A percentile compares a stretch with the other conserved stretches of the same genome.
Conservation (phyloP, 2,113 vertebrate genomes). For the Cryptomyrus ogoouensis region DNA sequence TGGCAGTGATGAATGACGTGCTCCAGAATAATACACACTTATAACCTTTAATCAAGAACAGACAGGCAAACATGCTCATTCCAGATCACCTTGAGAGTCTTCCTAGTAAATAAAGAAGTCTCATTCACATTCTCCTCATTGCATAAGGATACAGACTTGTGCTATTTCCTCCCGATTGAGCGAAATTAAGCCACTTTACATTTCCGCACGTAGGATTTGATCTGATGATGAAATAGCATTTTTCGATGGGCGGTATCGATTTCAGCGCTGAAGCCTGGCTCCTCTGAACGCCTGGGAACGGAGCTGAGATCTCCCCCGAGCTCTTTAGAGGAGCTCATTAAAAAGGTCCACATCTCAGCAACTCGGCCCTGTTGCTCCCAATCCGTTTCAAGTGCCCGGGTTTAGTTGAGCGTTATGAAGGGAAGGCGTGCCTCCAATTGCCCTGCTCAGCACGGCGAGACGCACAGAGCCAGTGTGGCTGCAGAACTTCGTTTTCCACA, state of each 20-base stretch:
- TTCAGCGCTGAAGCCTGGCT: neutral
- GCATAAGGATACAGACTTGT: neutral
- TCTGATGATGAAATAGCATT: neutral
- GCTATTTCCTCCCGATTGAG: neutral
- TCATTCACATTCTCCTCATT: neutral
- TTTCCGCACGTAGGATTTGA: neutral
- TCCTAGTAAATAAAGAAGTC: neutral
- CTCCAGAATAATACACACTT: conserved; percentile 25
- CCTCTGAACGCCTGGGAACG: neutral
- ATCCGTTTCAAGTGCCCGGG: neutral
- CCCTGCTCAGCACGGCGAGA: neutral
- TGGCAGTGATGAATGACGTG: conserved; percentile 25
- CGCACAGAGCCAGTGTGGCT: neutral
- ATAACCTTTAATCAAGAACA: conserved; percentile 32
- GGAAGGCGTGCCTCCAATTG: neutral
- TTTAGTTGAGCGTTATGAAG: neutral
- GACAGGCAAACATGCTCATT: conserved; percentile 16
- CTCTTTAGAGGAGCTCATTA: conserved; percentile 14
- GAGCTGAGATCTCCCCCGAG: neutral
- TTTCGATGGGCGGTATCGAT: neutral
- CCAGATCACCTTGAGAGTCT: conserved; percentile 15
- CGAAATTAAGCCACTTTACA: conserved; percentile 10
- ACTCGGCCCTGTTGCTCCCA: neutral
- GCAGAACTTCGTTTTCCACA: neutral
- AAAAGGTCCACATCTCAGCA: conserved; percentile 7